phyloP scores from a whole-genome alignment of 2,797 vertebrate species.

The Sebastes nivosus region DNA sequence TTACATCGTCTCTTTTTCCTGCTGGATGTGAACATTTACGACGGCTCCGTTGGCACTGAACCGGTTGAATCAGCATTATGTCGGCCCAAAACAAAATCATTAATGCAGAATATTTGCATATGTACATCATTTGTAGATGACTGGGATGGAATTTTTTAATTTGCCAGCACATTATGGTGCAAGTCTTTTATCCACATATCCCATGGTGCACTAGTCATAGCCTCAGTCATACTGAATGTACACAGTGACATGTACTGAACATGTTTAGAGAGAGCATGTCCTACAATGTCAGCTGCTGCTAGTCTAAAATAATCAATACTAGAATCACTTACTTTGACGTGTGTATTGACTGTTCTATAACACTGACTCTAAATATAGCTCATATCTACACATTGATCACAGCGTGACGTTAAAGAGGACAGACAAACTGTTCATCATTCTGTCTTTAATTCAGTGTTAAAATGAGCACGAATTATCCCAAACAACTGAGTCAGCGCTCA shows the following conservation, averaged over 20 bases:
- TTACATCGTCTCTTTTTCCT: not conserved
- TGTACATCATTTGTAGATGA: not conserved
- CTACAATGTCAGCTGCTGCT: not conserved
- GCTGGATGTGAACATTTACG: not conserved
- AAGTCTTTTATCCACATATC: not conserved
- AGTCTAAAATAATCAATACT: not conserved
- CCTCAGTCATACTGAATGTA: not conserved
- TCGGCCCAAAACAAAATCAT: not conserved
- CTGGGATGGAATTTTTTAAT: not conserved
- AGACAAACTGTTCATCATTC: not conserved
- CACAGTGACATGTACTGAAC: not conserved
- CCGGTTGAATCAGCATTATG: not conserved
- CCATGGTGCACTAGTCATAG: not conserved
- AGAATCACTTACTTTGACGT: not conserved
- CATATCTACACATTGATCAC: not conserved
- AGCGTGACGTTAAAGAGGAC: not conserved
- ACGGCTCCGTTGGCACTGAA: not conserved
- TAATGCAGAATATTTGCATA: conserved; percentile 13
- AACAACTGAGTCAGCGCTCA: not conserved
- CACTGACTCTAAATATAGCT: not conserved
- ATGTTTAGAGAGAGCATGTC: not conserved
- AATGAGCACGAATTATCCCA: not conserved
- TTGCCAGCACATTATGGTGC: not conserved
- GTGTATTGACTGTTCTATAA: not conserved
- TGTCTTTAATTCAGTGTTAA: not conserved